phyloP scores from a whole-genome alignment of 2,113 vertebrate species.

The Sialia sialis region DNA sequence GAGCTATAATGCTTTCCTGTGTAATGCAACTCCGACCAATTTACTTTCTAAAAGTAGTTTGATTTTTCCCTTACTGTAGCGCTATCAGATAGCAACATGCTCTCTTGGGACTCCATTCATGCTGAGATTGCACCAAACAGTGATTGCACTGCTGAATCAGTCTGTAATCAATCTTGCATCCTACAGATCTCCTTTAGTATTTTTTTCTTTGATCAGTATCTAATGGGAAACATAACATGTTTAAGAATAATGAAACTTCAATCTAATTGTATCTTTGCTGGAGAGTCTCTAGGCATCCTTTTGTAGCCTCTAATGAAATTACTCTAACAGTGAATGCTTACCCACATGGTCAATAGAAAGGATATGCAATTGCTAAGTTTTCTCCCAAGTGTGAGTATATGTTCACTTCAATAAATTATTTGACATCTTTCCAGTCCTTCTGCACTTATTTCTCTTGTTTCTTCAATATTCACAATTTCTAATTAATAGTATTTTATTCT shows the following conservation, averaged over 20 bases:
- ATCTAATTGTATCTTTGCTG: slow-evolving; percentile 59
- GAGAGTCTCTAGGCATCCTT: slow-evolving; percentile 49
- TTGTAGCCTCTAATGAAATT: slow-evolving; percentile 53
- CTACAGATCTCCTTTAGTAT: slow-evolving; percentile 75
- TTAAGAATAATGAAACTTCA: slow-evolving; percentile 78
- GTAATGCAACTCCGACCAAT: slow-evolving; percentile 64
- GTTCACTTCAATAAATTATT: not conserved
- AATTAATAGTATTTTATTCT: not conserved
- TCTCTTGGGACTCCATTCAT: slow-evolving; percentile 72
- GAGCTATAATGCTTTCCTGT: slow-evolving; percentile 61
- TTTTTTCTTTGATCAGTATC: slow-evolving; percentile 81
- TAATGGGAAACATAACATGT: slow-evolving; percentile 75
- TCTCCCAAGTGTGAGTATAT: not conserved
- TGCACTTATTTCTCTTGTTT: not conserved
- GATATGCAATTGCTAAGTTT: not conserved
- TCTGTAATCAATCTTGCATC: slow-evolving; percentile 81
- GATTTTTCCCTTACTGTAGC: slow-evolving; percentile 59
- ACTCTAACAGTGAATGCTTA: slow-evolving; percentile 32
- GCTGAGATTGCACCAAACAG: slow-evolving; percentile 83
- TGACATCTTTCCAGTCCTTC: not conserved
- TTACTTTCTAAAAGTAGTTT: slow-evolving; percentile 68
- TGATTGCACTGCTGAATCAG: slow-evolving; percentile 79
- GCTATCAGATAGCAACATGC: slow-evolving; percentile 71
- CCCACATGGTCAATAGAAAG: slow-evolving; percentile 7
- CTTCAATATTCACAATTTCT: not conserved